Percentiles rank a stretch among this genome's conserved stretches.
phyloP scores from a whole-genome alignment of 2,888 invertebrate genomes.

The Augiades crinisus region DNA sequence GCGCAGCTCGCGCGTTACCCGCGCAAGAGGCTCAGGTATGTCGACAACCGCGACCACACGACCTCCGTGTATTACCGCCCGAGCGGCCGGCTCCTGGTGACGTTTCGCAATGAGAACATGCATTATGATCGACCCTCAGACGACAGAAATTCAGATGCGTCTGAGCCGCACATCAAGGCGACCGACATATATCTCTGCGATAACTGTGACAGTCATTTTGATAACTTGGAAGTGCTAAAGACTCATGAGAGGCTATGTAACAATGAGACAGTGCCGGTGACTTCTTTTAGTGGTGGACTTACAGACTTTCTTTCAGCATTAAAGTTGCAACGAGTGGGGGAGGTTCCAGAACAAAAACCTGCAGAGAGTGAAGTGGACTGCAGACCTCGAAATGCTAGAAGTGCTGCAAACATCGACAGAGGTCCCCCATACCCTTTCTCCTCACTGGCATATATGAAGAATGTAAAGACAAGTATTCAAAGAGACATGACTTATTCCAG shows the following conservation, averaged over 20 bases:
- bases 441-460: constrained; percentile 67
- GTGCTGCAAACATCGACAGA: constrained; percentile 58
- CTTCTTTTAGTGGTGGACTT: constrained; percentile 50
- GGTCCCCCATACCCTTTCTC: constrained; percentile 75
- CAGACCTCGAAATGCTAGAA: constrained; percentile 56
- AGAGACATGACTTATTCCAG: constrained; percentile 59
- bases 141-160: constrained; percentile 49
- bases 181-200: constrained; percentile 88
- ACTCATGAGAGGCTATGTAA: constrained; percentile 74
- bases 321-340: constrained; percentile 51
- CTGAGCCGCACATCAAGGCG: constrained; percentile 79
- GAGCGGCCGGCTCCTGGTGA: constrained; percentile 85
- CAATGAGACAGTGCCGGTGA: constrained; percentile 48
- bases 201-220: constrained; percentile 87
- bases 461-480: constrained; percentile 54
- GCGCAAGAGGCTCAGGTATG: constrained; percentile 83
- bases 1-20: constrained; percentile 85
- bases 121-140: constrained; percentile 60
- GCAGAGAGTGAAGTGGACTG: constrained; percentile 39
- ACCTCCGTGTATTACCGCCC: constrained; percentile 86
- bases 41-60: constrained; percentile 87
- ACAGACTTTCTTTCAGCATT: constrained; percentile 66
- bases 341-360: constrained; percentile 34
- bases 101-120: constrained; percentile 89
- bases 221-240: constrained; percentile 63